Evolutionary conservation across 2,888 invertebrate genomes (phyloP), one percentile per base, ranked within the genome.

Genomic region (Aethes cnicana): DNA sequence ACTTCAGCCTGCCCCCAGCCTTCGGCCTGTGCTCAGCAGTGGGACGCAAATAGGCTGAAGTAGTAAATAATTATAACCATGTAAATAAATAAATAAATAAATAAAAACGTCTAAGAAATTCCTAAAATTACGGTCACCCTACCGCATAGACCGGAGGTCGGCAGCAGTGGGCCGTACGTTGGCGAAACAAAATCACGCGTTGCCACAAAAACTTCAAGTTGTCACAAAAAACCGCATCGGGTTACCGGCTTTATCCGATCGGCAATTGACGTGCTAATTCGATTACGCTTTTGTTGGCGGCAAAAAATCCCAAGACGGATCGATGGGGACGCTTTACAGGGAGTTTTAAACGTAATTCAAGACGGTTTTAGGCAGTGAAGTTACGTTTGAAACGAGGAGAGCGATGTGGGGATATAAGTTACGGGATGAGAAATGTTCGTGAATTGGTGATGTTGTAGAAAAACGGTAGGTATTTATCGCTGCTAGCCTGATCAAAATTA

Each of bases 181-280:
- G 46, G 47, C 36, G 52, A 46, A 54, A 54, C 53, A 55, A 42
- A 52, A 54, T 46, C 54, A 39, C 52, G 44, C 52, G 52, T 41
- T 26, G 17, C 43, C 21, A 44, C 30, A 44, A 44, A 36, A 42
- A 39, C 44, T 12, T 43, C 30, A 12, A 33, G 25, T 21, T 39
- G 35, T 46, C 35, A 21, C 41, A 46, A 42, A 48, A 43, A 48
- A 42, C 52, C 36, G 75, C 66, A 64, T 81, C 77, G 52, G 33
- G 64, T 80, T 77, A 64, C 78, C 37, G 46, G 37, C 57, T 62
- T 72, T 63, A 69, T 67, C 57, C 70, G 74, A 78, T 79, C 77
- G 77, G 68, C 81, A 81, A 83, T 83, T 79, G 81, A 80, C 78
- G 77, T 52, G 54, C 57, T 72, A 71, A 74, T 73, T 53, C 26